These are phyloP conservation scores for Danaus chrysippus DNA, from an alignment of 2,888 invertebrate genomes.

Conservation along the genomic window DNA sequence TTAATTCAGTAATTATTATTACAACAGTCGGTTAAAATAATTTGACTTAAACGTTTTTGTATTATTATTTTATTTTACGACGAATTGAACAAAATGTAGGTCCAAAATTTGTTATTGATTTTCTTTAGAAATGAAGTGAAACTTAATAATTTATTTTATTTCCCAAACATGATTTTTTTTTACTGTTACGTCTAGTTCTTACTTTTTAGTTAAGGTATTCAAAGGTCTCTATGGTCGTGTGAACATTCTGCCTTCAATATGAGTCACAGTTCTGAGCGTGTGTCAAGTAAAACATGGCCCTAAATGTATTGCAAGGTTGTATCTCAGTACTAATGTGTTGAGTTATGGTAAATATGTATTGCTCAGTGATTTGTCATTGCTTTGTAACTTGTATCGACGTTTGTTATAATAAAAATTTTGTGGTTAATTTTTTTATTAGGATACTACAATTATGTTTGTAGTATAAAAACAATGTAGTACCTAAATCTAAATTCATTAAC, in stretches of 20 bases:
- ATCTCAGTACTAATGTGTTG: not conserved
- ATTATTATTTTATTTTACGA: too few relatives aligned
- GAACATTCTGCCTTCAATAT: not conserved
- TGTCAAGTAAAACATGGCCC: conserved; percentile 23
- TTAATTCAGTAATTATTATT: too few relatives aligned
- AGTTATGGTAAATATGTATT: not conserved
- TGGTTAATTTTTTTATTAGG: not conserved
- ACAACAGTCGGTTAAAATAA: too few relatives aligned
- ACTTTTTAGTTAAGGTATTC: not conserved
- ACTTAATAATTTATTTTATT: too few relatives aligned
- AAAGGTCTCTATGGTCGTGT: not conserved
- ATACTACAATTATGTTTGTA: too few relatives aligned
- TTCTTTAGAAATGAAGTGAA: too few relatives aligned
- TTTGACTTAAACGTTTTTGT: too few relatives aligned
- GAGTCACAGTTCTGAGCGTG: conserved; percentile 10
- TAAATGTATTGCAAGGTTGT: conserved; percentile 13
- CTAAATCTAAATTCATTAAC: too few relatives aligned
- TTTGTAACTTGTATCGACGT: not conserved
- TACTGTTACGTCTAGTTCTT: not conserved
- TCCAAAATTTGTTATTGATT: too few relatives aligned
- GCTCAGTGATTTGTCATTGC: conserved; percentile 4
- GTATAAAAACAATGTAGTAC: too few relatives aligned
- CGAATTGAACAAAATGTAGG: too few relatives aligned
- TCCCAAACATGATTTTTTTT: too few relatives aligned
- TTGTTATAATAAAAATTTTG: not conserved